Percentiles rank a stretch among this genome's conserved stretches.
Conservation (phyloP, 2,797 vertebrate genomes). For the Sandelia bainsii region DNA sequence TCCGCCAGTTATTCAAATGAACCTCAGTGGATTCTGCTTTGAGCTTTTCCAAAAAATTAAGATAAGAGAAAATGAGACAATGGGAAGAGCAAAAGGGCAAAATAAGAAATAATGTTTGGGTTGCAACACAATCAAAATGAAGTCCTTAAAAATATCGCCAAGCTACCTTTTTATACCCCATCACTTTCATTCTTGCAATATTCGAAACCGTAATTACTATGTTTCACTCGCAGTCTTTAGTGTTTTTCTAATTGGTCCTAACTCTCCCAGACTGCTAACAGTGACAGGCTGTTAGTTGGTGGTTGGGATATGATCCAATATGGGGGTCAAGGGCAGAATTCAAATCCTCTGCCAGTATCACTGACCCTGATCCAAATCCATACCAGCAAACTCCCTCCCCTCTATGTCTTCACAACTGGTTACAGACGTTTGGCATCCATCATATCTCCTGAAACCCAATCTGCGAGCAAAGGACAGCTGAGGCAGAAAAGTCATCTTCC, state of each 20-base stretch:
- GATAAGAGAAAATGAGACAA: slow-evolving; percentile 72
- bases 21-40: slow-evolving; percentile 66
- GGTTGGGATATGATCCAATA: slow-evolving; percentile 57
- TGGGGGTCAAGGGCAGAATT: slow-evolving; percentile 87
- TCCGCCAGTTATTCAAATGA: slow-evolving; percentile 76
- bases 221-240: slow-evolving; percentile 20
- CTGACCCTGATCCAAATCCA: slow-evolving; percentile 88
- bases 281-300: slow-evolving; percentile 54
- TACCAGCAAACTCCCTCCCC: slow-evolving; percentile 45
- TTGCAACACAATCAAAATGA: slow-evolving; percentile 45
- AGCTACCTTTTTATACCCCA: slow-evolving; percentile 14
- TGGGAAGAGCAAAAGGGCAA: slow-evolving; percentile 50
- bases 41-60: slow-evolving; percentile 61
- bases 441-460: slow-evolving; percentile 91
- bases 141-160: slow-evolving; percentile 41
- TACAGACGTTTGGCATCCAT: slow-evolving; percentile 91
- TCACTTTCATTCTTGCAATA: slow-evolving; percentile 12
- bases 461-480: slow-evolving; percentile 91
- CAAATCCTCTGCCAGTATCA: slow-evolving; percentile 84
- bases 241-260: slow-evolving; percentile 33
- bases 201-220: slow-evolving; percentile 22
- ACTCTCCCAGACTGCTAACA: slow-evolving; percentile 36
- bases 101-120: slow-evolving; percentile 56
- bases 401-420: slow-evolving; percentile 88
- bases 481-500: slow-evolving; percentile 70